Conservation (phyloP, 1,140 invertebrate species). For the Paraescarpia echinospica region DNA sequence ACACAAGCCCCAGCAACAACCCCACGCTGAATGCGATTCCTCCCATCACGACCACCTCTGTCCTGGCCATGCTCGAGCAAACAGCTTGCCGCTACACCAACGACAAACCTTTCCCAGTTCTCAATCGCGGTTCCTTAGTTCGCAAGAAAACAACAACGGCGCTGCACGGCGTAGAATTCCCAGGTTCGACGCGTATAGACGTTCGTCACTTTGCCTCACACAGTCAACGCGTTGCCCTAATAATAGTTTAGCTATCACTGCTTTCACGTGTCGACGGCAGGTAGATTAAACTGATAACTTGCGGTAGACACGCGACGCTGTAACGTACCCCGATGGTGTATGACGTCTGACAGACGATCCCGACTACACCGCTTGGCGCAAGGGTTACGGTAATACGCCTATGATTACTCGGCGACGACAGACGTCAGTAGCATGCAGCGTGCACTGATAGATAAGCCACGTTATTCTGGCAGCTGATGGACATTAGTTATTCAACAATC, state of each 20-base stretch:
- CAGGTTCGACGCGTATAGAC: neutral
- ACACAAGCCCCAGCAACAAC: constrained; percentile 46
- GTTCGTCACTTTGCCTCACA: neutral
- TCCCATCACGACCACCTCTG: constrained; percentile 35
- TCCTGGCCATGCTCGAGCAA: neutral
- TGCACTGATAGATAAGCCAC: neutral
- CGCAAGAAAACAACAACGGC: too few relatives aligned
- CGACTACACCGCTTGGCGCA: constrained; percentile 5
- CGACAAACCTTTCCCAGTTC: neutral
- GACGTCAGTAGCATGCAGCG: neutral
- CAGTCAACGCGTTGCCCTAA: neutral
- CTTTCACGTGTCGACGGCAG: too few relatives aligned
- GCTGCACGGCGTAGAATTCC: neutral
- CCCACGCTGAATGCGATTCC: constrained; percentile 50
- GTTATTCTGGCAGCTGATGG: neutral
- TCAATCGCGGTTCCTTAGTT: neutral
- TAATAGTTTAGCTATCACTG: neutral
- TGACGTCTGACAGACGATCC: neutral
- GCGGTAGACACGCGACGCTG: too few relatives aligned
- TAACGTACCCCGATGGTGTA: neutral
- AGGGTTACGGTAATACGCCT: neutral
- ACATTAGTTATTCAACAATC: neutral
- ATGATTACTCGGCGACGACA: neutral
- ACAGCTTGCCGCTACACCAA: neutral
- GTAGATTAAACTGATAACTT: neutral